phyloP scores from a whole-genome alignment of 1,140 invertebrate species.

The Battus philenor region DNA sequence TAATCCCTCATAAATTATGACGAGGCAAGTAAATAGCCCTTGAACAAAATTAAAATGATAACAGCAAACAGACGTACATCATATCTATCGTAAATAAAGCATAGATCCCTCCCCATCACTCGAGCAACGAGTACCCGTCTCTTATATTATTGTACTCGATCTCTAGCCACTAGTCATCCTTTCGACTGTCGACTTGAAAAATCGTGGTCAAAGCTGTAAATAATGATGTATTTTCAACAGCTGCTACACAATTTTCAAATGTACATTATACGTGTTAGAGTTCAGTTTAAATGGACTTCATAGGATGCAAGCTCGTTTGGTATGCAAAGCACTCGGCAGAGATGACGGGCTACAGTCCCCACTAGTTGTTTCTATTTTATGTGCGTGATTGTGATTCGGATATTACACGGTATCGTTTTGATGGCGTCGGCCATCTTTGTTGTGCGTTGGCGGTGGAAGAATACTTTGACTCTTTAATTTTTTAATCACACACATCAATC shows the following conservation, averaged over 20 bases:
- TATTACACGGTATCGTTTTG: constrained; percentile 15
- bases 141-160: constrained; percentile 16
- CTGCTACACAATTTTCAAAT: background rate
- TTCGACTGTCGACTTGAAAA: constrained; percentile 16
- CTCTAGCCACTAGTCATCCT: constrained; percentile 13
- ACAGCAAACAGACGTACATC: too few relatives aligned
- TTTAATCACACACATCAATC: too few relatives aligned
- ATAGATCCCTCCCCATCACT: background rate
- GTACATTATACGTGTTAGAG: background rate
- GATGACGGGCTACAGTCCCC: constrained; percentile 2
- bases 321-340: constrained; percentile 13
- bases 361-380: constrained; percentile 15
- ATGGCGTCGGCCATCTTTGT: constrained; percentile 6
- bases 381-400: constrained; percentile 15
- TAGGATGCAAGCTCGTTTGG: constrained; percentile 1
- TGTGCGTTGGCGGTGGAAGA: background rate
- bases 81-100: constrained; percentile 3
- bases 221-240: constrained; percentile 9
- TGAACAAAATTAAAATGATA: too few relatives aligned
- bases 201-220: constrained; percentile 16
- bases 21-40: too few relatives aligned
- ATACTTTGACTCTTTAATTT: too few relatives aligned
- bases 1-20: too few relatives aligned
- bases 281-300: background rate
- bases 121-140: constrained; percentile 4